A percentile compares a stretch with the other conserved stretches of the same genome.
These are phyloP conservation scores for Muscidifurax raptorellus DNA, from an alignment of 1,140 invertebrate genomes.

Conservation along the genomic window DNA sequence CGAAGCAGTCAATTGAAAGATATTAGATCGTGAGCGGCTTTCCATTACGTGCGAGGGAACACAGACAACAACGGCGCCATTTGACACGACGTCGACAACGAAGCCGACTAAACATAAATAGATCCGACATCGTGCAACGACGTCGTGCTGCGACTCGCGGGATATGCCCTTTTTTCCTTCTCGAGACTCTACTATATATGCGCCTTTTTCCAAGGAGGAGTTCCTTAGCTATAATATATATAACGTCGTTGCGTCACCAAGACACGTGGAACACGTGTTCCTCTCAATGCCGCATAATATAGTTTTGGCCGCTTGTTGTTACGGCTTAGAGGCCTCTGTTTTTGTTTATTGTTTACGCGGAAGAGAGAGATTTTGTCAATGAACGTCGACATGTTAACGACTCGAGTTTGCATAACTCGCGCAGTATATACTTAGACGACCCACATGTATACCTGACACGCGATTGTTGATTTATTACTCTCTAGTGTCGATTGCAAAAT, in stretches of 20 bases:
- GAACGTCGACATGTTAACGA: too few relatives aligned
- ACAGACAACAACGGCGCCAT: constrained; percentile 7
- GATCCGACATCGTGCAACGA: not conserved
- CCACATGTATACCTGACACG: too few relatives aligned
- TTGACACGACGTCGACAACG: not conserved
- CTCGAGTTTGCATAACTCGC: too few relatives aligned
- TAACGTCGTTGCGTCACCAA: not conserved
- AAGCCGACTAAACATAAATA: constrained; percentile 45
- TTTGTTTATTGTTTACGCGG: not conserved
- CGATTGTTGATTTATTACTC: too few relatives aligned
- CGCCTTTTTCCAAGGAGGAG: not conserved
- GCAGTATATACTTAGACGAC: too few relatives aligned
- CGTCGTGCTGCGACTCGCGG: constrained; percentile 1
- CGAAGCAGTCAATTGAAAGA: constrained; percentile 19
- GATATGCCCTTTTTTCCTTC: not conserved
- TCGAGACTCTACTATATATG: too few relatives aligned
- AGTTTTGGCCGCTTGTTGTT: not conserved
- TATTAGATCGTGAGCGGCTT: constrained; percentile 9
- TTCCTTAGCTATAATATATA: not conserved
- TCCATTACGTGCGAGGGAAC: not conserved
- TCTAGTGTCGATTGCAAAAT: too few relatives aligned
- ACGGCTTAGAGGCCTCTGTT: not conserved
- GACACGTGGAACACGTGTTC: constrained; percentile 32
- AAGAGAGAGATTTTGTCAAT: too few relatives aligned
- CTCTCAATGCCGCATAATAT: not conserved